Evolutionary conservation across 2,888 invertebrate genomes (phyloP).

Genomic region (Brachypterus glaber): DNA sequence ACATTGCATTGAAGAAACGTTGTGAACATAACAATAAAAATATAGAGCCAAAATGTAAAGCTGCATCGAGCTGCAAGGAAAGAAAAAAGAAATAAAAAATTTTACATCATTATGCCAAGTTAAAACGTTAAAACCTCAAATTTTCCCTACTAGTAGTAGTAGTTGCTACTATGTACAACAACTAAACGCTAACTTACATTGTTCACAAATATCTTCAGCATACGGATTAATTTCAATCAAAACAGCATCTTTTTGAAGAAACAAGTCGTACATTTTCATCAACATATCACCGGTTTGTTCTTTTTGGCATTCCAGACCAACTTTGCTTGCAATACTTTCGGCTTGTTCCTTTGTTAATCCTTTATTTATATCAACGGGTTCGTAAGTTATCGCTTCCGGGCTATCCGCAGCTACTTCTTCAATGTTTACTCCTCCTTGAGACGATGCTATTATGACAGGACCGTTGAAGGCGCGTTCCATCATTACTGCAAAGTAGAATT

Average conservation of each 20-base stretch:
- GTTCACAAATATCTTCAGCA: constrained; percentile 78
- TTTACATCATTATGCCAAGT: no score
- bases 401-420: constrained; percentile 91
- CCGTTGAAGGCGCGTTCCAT: constrained; percentile 94
- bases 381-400: constrained; percentile 86
- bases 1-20: no score
- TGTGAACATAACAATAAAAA: no score
- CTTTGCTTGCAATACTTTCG: constrained; percentile 57
- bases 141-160: no score
- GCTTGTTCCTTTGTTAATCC: constrained; percentile 74
- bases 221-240: constrained; percentile 91
- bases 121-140: no score
- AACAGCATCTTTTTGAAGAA: constrained; percentile 80
- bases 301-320: constrained; percentile 60
- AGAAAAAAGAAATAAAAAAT: no score
- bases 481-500: constrained; percentile 97
- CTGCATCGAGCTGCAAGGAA: no score
- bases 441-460: constrained; percentile 89
- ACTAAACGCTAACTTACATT: constrained; percentile 59
- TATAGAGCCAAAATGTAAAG: no score
- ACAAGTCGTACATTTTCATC: constrained; percentile 74
- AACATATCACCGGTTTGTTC: constrained; percentile 68
- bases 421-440: constrained; percentile 93
- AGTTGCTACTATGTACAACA: no score
- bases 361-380: constrained; percentile 73